Evolutionary conservation across 2,888 invertebrate genomes (phyloP).

Genomic region (Synanthedon andrenaeformis): DNA sequence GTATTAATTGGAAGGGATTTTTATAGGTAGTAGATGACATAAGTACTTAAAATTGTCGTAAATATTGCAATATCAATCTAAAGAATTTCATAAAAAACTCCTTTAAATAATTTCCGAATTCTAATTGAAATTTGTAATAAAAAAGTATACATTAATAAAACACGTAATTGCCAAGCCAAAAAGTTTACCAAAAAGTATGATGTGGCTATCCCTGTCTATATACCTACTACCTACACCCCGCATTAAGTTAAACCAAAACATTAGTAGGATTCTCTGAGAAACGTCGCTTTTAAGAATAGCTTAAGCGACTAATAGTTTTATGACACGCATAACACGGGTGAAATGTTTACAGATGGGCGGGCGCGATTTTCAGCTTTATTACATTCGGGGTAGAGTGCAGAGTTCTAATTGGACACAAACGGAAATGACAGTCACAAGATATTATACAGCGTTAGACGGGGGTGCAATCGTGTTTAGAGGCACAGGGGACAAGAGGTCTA

Average conservation of each 20-base stretch:
- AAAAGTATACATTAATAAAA: too few species aligned
- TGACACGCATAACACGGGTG: constrained; percentile 62
- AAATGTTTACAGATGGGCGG: constrained; percentile 17
- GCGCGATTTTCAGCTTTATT: constrained; percentile 31
- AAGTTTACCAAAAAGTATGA: constrained; percentile 26
- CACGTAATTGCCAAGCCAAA: too few species aligned
- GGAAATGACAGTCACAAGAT: constrained; percentile 57
- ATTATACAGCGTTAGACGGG: constrained; percentile 57
- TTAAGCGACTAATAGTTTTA: constrained; percentile 69
- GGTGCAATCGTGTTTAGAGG: constrained; percentile 46
- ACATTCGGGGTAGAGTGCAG: constrained; percentile 22
- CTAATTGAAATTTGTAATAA: too few species aligned
- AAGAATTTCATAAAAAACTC: too few species aligned
- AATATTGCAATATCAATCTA: too few species aligned
- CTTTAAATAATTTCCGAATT: too few species aligned
- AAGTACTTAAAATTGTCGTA: too few species aligned
- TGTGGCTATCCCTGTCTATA: constrained; percentile 20
- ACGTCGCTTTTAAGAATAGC: constrained; percentile 60
- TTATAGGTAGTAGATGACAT: too few species aligned
- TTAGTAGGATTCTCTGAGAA: constrained; percentile 42
- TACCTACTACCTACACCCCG: constrained; percentile 35
- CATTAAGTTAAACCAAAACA: constrained; percentile 32
- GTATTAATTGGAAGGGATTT: too few species aligned
- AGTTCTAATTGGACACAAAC: constrained; percentile 12
- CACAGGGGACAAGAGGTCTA: constrained; percentile 19